Base-by-base conservation (phyloP, 2,888 invertebrate species). In the Molorchus minor region DNA sequence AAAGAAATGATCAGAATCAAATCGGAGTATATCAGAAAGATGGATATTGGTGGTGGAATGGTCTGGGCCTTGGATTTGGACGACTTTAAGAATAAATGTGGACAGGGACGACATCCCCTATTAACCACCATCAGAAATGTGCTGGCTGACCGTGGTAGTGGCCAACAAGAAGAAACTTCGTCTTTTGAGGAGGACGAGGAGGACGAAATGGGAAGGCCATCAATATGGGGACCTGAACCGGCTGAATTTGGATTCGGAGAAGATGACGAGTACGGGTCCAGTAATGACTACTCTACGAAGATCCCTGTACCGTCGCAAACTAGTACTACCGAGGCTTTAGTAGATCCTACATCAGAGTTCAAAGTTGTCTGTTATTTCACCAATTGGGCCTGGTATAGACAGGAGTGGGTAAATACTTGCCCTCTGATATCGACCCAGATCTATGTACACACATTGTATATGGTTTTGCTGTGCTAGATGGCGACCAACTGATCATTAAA, bases 371-470 rank as follows among this genome's bases (percentile, higher is more conserved):
- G 95, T 73, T 95, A 95, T 76, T 95, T 94, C 77, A 94, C 94
- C 0, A 95, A 95, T 75, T 96, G 95, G 95, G 93, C 95, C 19
- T 95, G 94, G 93, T 95, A 95, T 80, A 88, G 94, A 66, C 92
- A 92, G 90, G 89, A 0, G 84, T 87, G 57, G 94, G 93, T 15
- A 93, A 92, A 79, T 94, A 86, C 74, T 79, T 92, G 12, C 94
- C 94, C 0, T 88, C 87, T 61, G 88, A 95, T 73, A 92, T 96
- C 43, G 92, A 95, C 75, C 85, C 91, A 0, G 87, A 91, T 41
- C 84, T 96, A 4, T 97, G 96, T 74, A 93, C 96, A 0, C 96
- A 97, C 75, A 88, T 96, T 55, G 88, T 96, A 10, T 96, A 96
- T 73, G 95, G 95, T 0, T 96, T 96, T 76, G 96, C 94, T 0